phyloP scores from a whole-genome alignment of 2,113 vertebrate genomes.

The Callipepla squamata region DNA sequence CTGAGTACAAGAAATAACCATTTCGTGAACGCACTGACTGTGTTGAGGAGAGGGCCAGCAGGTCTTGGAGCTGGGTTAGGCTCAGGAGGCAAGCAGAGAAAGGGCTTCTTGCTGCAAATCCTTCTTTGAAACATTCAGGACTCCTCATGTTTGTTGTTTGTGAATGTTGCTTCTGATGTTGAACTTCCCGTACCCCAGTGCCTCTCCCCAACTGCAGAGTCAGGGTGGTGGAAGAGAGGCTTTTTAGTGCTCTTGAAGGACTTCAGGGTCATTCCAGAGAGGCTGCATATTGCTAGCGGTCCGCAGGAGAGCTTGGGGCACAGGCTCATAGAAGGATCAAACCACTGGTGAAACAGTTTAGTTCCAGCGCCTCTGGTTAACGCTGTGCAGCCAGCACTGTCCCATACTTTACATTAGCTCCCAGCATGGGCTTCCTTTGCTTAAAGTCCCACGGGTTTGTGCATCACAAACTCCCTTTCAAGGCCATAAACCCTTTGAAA shows the following conservation, averaged over 20 bases:
- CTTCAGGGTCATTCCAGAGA: neutral
- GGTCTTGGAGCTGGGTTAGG: neutral
- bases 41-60: neutral
- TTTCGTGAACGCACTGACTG: neutral
- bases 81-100: neutral
- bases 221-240: neutral
- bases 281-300: neutral
- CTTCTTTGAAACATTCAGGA: neutral
- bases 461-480: constrained; percentile 6
- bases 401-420: constrained; percentile 32
- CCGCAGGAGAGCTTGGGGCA: neutral
- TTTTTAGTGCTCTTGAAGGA: neutral
- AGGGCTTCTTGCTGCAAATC: neutral
- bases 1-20: neutral
- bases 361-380: neutral
- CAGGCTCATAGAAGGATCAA: neutral
- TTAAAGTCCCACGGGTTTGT: constrained; percentile 12
- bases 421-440: constrained; percentile 55
- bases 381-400: neutral
- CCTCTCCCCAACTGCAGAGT: neutral
- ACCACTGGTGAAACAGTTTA: neutral
- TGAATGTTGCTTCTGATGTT: neutral
- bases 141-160: neutral
- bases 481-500: neutral
- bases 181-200: neutral